Evolutionary conservation across 2,797 vertebrate genomes (phyloP).

Genomic region (Salarias fasciatus): DNA sequence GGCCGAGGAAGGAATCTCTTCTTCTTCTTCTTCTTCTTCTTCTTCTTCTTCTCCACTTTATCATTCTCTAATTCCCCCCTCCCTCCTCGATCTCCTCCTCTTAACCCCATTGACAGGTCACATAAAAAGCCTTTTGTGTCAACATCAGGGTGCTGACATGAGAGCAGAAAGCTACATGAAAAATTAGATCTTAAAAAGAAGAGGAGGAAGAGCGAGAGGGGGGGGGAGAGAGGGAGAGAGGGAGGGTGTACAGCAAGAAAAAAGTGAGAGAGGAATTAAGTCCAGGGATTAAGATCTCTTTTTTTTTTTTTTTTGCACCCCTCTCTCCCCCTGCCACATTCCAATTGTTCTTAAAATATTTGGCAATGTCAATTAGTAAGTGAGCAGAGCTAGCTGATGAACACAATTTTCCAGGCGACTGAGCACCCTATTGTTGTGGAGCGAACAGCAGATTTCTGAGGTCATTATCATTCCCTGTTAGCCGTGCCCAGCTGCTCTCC

Average conservation of each 20-base stretch:
- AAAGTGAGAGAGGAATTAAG: constrained; percentile 83
- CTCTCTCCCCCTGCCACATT: constrained; percentile 89
- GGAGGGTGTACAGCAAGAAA: constrained; percentile 2
- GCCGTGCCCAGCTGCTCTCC: constrained; percentile 99
- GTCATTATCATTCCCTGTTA: constrained; percentile 99
- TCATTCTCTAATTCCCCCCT: constrained; percentile 58
- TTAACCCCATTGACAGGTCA: constrained; percentile 87
- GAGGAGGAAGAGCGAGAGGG: constrained; percentile 1
- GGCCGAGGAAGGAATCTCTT: constrained; percentile 77
- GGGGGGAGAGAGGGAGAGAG: constrained; percentile 7
- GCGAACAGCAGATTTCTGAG: constrained; percentile 99
- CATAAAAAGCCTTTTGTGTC: constrained; percentile 89
- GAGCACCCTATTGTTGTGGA: constrained; percentile 99
- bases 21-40: constrained; percentile 17
- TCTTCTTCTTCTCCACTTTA: constrained; percentile 15
- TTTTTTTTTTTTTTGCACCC: constrained; percentile 81
- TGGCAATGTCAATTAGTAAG: constrained; percentile 99
- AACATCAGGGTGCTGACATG: constrained; percentile 82
- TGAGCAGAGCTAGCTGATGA: constrained; percentile 99
- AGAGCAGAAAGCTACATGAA: constrained; percentile 88
- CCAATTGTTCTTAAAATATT: constrained; percentile 99
- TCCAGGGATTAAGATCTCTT: constrained; percentile 98
- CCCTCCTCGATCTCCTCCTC: constrained; percentile 72
- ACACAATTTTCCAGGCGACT: constrained; percentile 99
- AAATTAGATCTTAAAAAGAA: constrained; percentile 72